Conservation (phyloP, 2,113 vertebrate species). For the Tamias sibiricus region DNA sequence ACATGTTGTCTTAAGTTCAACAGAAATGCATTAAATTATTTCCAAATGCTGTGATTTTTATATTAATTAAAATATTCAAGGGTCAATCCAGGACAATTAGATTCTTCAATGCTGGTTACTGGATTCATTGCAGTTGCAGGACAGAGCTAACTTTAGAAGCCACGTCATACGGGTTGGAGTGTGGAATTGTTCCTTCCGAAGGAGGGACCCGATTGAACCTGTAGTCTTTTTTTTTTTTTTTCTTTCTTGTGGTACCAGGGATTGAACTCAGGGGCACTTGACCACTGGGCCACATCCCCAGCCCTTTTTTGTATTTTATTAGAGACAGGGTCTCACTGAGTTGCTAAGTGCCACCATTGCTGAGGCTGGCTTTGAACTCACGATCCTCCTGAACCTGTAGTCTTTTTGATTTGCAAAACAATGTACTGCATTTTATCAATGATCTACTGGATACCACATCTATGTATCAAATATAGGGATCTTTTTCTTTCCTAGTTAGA, state of each 20-base stretch:
- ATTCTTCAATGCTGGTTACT: background rate
- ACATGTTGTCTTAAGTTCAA: constrained; percentile 10
- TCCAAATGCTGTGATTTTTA: background rate
- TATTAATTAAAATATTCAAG: background rate
- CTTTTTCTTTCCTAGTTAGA: background rate
- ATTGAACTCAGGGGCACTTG: too few relatives aligned
- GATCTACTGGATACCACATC: background rate
- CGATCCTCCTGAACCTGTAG: constrained; percentile 48
- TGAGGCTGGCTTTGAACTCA: too few relatives aligned
- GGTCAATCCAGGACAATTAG: background rate
- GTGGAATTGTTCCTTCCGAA: background rate
- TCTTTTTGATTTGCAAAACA: constrained; percentile 30
- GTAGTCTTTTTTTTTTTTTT: constrained; percentile 15
- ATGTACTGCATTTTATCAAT: background rate
- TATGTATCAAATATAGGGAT: background rate
- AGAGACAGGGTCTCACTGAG: too few relatives aligned
- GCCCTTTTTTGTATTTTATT: too few relatives aligned
- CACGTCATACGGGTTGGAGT: background rate
- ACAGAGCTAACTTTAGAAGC: constrained; percentile 54
- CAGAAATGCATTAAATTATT: background rate
- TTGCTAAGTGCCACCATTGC: too few relatives aligned
- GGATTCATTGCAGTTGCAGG: background rate
- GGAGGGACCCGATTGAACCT: constrained; percentile 4
- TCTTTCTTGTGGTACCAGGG: too few relatives aligned
- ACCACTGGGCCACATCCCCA: too few relatives aligned